Percentiles rank a stretch among this genome's conserved stretches.
phyloP scores from a whole-genome alignment of 2,888 invertebrate genomes.

The Gnatocerus cornutus region DNA sequence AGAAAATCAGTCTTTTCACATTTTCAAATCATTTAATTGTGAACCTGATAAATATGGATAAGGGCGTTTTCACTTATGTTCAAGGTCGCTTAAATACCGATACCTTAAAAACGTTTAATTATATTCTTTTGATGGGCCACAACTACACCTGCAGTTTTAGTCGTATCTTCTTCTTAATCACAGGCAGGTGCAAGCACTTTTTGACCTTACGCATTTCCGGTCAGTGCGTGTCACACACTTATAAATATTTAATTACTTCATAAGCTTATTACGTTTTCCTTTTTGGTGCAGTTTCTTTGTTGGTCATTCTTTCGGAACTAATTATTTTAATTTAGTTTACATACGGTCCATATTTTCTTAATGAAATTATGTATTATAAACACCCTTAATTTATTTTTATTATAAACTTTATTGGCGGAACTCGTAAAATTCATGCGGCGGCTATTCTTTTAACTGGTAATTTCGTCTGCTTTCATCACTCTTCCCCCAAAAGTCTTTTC shows the following conservation, averaged over 20 bases:
- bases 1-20: too few species aligned
- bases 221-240: background rate
- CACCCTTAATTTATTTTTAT: background rate
- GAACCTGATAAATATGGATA: too few species aligned
- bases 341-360: background rate
- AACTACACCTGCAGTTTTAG: background rate
- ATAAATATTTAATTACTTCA: background rate
- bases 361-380: background rate
- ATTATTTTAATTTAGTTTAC: slow-evolving; percentile 5
- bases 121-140: background rate
- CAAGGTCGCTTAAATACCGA: too few species aligned
- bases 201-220: background rate
- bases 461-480: background rate
- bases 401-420: background rate
- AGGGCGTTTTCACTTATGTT: too few species aligned
- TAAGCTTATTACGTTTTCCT: too few species aligned
- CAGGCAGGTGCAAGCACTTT: background rate
- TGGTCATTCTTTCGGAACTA: background rate
- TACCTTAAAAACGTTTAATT: too few species aligned
- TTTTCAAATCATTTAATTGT: too few species aligned
- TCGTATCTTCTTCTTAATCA: background rate
- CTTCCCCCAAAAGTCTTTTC: background rate
- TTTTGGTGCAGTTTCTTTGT: too few species aligned
- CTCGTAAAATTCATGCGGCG: background rate
- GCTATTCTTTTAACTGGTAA: background rate